These are phyloP conservation scores for Bettongia penicillata DNA, from an alignment of 2,113 vertebrate species.

Conservation along the genomic window DNA sequence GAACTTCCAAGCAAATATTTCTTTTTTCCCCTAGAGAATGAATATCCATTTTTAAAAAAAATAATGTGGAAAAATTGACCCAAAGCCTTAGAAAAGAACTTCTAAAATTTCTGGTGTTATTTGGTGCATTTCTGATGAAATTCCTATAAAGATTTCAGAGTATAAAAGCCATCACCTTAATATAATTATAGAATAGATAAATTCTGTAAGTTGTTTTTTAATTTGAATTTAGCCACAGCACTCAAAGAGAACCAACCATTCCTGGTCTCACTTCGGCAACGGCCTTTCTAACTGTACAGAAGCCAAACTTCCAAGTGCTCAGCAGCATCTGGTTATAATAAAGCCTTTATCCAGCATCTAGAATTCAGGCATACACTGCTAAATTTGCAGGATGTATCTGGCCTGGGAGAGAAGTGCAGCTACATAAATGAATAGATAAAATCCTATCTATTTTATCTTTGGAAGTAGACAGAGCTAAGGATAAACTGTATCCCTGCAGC, in stretches of 20 bases:
- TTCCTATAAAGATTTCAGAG: neutral
- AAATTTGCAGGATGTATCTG: conserved; percentile 9
- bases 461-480: neutral
- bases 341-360: conserved; percentile 61
- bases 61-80: neutral
- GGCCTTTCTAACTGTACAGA: conserved; percentile 68
- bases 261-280: conserved; percentile 63
- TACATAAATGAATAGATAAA: conserved; percentile 23
- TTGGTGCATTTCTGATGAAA: neutral
- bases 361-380: conserved; percentile 23
- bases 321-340: conserved; percentile 73
- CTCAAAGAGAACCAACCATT: conserved; percentile 44
- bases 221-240: conserved; percentile 43
- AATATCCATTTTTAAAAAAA: neutral
- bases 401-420: neutral
- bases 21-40: neutral
- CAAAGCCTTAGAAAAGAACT: neutral
- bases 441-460: neutral
- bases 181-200: neutral
- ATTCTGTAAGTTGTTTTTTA: neutral
- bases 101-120: neutral
- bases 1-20: neutral
- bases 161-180: neutral
- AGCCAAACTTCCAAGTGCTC: conserved; percentile 74
- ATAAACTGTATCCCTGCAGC: neutral